Percentiles rank a stretch among this genome's conserved stretches.
Conservation (phyloP, 1,140 invertebrate species). For the Chrysoperla carnea region DNA sequence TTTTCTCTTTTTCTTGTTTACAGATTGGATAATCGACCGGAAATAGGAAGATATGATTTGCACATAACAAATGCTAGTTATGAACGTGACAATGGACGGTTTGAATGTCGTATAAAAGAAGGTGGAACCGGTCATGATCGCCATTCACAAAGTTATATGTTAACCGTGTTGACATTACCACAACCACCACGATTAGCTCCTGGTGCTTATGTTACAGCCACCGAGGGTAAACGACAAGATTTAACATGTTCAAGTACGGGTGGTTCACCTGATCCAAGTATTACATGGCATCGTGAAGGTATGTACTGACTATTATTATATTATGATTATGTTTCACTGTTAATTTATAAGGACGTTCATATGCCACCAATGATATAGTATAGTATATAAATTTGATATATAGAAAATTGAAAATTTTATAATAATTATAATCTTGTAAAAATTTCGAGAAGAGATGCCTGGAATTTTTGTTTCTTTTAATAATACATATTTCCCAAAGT, state of each 20-base stretch:
- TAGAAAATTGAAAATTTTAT: no score
- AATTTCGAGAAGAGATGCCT: no score
- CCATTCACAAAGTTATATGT: slow-evolving; percentile 61
- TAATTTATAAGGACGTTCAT: no score
- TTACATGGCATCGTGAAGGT: slow-evolving; percentile 56
- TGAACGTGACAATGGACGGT: slow-evolving; percentile 76
- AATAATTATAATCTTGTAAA: no score
- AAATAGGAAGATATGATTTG: slow-evolving; percentile 72
- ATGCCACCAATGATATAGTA: no score
- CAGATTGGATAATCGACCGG: slow-evolving; percentile 55
- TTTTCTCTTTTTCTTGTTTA: no score
- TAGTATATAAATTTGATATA: no score
- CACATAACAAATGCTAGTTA: slow-evolving; percentile 73
- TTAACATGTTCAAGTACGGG: slow-evolving; percentile 68
- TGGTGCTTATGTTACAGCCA: slow-evolving; percentile 45
- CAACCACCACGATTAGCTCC: slow-evolving; percentile 60
- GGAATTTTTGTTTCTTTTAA: no score
- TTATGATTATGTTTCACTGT: no score
- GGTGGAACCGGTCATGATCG: slow-evolving; percentile 64
- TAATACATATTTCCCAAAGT: no score
- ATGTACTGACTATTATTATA: slow-evolving; percentile 10
- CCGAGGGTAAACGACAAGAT: slow-evolving; percentile 58
- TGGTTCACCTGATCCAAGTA: slow-evolving; percentile 73
- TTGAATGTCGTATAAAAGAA: slow-evolving; percentile 77
- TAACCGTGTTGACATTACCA: slow-evolving; percentile 73